These are phyloP conservation scores for Drosophila parabipectinata DNA, from an alignment of 1,140 invertebrate genomes.

Conservation along the genomic window DNA sequence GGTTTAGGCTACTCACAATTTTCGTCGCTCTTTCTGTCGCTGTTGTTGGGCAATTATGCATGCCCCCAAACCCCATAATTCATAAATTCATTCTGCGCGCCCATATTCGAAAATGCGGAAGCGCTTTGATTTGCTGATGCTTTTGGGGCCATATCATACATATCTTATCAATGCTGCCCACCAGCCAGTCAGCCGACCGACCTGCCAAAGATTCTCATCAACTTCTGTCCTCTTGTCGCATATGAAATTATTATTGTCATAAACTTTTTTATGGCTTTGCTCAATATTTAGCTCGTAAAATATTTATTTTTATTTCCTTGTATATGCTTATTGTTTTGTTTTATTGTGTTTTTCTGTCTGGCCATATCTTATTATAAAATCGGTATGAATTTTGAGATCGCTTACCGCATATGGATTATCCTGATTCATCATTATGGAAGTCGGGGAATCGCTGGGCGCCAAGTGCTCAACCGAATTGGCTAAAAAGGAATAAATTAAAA, in stretches of 20 bases:
- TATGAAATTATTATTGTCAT: constrained; percentile 50
- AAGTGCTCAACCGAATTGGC: constrained; percentile 15
- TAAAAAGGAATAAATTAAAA: constrained; percentile 34
- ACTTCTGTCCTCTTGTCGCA: constrained; percentile 29
- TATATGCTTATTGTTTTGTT: constrained; percentile 3
- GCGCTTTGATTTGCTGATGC: constrained; percentile 63
- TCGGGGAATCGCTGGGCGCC: constrained; percentile 6
- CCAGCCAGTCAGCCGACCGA: too few relatives aligned
- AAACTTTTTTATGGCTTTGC: constrained; percentile 66
- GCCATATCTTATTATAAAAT: constrained; percentile 17
- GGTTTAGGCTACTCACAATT: constrained; percentile 61
- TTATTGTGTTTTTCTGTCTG: constrained; percentile 1
- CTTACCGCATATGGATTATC: constrained; percentile 84
- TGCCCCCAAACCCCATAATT: constrained; percentile 70
- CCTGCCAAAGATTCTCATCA: constrained; percentile 22
- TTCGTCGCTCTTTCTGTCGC: constrained; percentile 31
- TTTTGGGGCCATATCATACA: constrained; percentile 43
- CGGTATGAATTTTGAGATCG: constrained; percentile 14
- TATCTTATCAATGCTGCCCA: constrained; percentile 21
- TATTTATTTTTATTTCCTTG: constrained; percentile 35
- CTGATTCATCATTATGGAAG: constrained; percentile 76
- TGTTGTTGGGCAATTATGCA: constrained; percentile 65
- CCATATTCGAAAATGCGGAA: constrained; percentile 72
- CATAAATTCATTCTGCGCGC: constrained; percentile 72
- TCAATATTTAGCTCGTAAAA: constrained; percentile 71